Conservation (phyloP, 2,797 vertebrate genomes). For the Merluccius polli region DNA sequence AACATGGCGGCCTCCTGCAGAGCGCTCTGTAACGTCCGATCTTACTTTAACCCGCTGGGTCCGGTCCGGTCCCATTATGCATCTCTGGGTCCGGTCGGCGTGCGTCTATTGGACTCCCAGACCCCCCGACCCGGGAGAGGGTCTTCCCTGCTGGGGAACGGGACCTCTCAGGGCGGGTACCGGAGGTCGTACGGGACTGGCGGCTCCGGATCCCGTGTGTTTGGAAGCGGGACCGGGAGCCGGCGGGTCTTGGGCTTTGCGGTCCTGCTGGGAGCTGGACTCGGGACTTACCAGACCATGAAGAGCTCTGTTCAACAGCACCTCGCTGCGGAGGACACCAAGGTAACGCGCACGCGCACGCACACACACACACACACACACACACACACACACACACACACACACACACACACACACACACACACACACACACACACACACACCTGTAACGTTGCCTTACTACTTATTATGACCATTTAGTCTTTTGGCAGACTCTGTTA, state of each 20-base stretch:
- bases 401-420: too few species aligned
- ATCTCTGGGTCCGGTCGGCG: slow-evolving; percentile 62
- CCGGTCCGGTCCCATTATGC: not conserved
- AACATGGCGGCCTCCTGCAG: slow-evolving; percentile 65
- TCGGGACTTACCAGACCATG: slow-evolving; percentile 69
- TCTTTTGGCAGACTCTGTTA: not conserved
- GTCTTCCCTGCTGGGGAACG: slow-evolving; percentile 23
- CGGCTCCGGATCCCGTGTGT: slow-evolving; percentile 27
- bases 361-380: not conserved
- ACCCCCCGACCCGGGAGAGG: slow-evolving; percentile 32
- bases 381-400: too few species aligned
- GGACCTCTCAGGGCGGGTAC: slow-evolving; percentile 18
- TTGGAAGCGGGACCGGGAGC: slow-evolving; percentile 35
- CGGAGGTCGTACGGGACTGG: slow-evolving; percentile 43
- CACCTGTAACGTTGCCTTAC: not conserved
- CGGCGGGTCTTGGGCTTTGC: slow-evolving; percentile 59
- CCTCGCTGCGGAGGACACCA: slow-evolving; percentile 57
- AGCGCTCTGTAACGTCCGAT: not conserved
- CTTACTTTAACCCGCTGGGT: not conserved
- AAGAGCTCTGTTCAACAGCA: slow-evolving; percentile 55
- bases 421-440: too few species aligned
- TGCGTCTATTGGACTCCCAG: slow-evolving; percentile 40
- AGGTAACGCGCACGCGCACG: too few species aligned
- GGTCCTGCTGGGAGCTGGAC: slow-evolving; percentile 70
- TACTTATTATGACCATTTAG: not conserved